Conservation (phyloP, 2,797 vertebrate species). For the Rhadinocentrus ornatus region DNA sequence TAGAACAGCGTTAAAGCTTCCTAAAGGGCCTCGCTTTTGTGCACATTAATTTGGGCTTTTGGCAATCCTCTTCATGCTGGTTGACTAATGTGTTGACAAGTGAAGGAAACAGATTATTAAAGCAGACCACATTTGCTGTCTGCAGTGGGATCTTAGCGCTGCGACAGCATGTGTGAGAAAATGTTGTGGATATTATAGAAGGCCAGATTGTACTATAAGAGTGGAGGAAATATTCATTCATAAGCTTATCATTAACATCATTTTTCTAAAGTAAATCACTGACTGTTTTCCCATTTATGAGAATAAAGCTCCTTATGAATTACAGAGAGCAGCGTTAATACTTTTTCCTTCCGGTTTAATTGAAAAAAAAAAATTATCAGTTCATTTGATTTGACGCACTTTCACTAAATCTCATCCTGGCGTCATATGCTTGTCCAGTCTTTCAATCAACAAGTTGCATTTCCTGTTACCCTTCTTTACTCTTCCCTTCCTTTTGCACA, state of each 20-base stretch:
- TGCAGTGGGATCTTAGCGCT: slow-evolving; percentile 32
- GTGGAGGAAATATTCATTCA: slow-evolving; percentile 30
- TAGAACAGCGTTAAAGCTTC: slow-evolving; percentile 68
- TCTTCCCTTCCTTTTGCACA: slow-evolving; percentile 34
- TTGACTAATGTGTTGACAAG: slow-evolving; percentile 76
- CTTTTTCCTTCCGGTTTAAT: slow-evolving; percentile 12
- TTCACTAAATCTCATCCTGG: slow-evolving; percentile 2
- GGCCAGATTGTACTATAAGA: slow-evolving; percentile 40
- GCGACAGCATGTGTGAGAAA: slow-evolving; percentile 26
- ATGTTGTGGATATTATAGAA: slow-evolving; percentile 61
- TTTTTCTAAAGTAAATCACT: not conserved
- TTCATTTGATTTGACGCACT: slow-evolving; percentile 25
- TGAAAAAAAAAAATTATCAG: slow-evolving; percentile 3
- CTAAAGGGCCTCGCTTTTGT: slow-evolving; percentile 72
- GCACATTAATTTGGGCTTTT: slow-evolving; percentile 76
- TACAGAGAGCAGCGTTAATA: not conserved
- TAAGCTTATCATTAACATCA: slow-evolving; percentile 22
- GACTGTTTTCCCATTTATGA: slow-evolving; percentile 33
- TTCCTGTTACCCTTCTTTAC: slow-evolving; percentile 43
- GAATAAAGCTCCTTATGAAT: slow-evolving; percentile 28
- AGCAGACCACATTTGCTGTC: slow-evolving; percentile 57
- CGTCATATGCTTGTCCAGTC: slow-evolving; percentile 24
- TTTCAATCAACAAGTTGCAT: slow-evolving; percentile 29
- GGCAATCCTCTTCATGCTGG: slow-evolving; percentile 75
- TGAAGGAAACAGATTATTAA: slow-evolving; percentile 68